Percentiles rank a stretch among this genome's conserved stretches.
Conservation (phyloP, 2,113 vertebrate genomes). For the Cyphomyrus plagiostoma region DNA sequence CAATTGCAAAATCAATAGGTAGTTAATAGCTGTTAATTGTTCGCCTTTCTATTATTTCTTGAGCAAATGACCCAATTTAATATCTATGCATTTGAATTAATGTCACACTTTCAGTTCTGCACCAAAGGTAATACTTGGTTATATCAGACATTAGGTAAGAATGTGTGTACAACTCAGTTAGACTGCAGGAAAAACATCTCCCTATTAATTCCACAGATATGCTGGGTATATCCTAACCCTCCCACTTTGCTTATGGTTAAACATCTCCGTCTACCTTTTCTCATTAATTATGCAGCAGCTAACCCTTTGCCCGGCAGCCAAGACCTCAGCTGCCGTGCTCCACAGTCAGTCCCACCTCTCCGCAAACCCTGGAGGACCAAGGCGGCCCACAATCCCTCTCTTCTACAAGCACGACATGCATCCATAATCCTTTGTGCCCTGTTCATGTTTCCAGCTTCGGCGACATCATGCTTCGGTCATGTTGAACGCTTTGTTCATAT, state of each 20-base stretch:
- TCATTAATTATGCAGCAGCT: constrained; percentile 10
- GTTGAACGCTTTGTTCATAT: neutral
- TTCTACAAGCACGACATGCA: neutral
- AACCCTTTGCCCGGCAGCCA: neutral
- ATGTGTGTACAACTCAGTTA: neutral
- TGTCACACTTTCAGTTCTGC: neutral
- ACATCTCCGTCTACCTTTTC: neutral
- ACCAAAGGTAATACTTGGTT: neutral
- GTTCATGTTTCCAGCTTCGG: neutral
- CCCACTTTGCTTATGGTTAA: neutral
- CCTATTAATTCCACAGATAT: neutral
- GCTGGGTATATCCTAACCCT: neutral
- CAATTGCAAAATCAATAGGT: neutral
- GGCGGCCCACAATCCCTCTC: neutral
- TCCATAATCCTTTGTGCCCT: neutral
- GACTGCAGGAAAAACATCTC: neutral
- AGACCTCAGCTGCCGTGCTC: neutral
- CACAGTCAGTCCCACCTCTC: neutral
- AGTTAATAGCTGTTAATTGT: neutral
- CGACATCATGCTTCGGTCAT: neutral
- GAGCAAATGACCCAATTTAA: neutral
- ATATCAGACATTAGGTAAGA: neutral
- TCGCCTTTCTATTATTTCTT: neutral
- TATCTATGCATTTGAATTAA: neutral
- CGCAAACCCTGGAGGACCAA: neutral